Conservation (phyloP, 2,888 invertebrate genomes). For the Cheilosia scutellata region DNA sequence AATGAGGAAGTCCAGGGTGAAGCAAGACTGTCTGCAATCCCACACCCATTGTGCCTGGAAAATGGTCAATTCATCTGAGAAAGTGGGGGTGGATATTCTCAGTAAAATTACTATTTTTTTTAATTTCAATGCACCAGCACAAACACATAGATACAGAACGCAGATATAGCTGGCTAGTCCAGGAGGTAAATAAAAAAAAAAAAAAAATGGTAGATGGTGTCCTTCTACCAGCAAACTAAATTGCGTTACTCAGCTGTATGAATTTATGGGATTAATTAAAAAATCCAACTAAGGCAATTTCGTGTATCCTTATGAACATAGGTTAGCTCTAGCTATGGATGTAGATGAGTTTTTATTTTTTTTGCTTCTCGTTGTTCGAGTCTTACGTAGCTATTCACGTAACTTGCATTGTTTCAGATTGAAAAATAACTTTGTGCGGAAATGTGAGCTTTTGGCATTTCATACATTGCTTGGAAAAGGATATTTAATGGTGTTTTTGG, state of each 20-base stretch:
- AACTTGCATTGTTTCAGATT: conserved; percentile 32
- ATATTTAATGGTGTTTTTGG: conserved; percentile 4
- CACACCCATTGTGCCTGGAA: neutral
- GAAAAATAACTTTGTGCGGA: conserved; percentile 49
- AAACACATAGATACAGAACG: conserved; percentile 3
- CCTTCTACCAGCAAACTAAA: conserved; percentile 48
- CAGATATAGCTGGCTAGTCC: neutral
- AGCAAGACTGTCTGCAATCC: conserved; percentile 27
- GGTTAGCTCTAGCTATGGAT: conserved; percentile 25
- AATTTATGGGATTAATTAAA: conserved; percentile 77
- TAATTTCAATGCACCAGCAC: conserved; percentile 29
- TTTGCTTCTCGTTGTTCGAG: neutral
- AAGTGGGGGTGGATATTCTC: conserved; percentile 42
- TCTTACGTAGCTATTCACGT: neutral
- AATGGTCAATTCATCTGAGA: conserved; percentile 52
- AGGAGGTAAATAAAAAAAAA: conserved; percentile 14
- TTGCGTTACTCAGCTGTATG: conserved; percentile 76
- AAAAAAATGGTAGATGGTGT: conserved; percentile 1
- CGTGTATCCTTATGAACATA: conserved; percentile 50
- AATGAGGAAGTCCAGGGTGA: conserved; percentile 47
- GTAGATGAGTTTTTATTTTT: neutral
- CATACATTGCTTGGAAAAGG: conserved; percentile 5
- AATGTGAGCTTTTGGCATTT: conserved; percentile 47
- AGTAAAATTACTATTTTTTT: neutral
- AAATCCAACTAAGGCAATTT: conserved; percentile 72